Conservation (phyloP, 2,797 vertebrate species). For the Anableps anableps region DNA sequence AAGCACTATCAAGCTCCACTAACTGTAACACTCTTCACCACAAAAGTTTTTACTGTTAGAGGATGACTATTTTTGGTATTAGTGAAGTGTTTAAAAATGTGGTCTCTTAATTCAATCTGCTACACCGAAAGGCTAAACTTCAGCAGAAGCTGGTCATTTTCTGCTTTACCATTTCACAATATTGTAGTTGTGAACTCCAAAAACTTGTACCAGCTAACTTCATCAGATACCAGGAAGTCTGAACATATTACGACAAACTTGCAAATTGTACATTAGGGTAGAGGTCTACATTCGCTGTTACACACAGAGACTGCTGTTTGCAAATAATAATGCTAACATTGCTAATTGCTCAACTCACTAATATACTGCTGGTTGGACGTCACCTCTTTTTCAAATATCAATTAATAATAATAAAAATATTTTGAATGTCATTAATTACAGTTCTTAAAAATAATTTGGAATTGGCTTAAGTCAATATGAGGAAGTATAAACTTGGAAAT, state of each 20-base stretch:
- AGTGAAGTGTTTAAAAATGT: neutral
- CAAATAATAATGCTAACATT: neutral
- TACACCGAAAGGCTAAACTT: neutral
- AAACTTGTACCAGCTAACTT: no score
- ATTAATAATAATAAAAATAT: no score
- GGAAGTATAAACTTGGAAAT: neutral
- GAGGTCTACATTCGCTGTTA: neutral
- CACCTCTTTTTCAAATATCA: no score
- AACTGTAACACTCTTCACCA: neutral
- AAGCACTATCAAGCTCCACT: neutral
- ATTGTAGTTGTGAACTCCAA: no score
- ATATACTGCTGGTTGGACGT: no score
- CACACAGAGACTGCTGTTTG: neutral
- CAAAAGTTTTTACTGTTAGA: neutral
- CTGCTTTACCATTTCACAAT: neutral
- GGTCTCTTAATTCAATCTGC: neutral
- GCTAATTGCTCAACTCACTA: neutral
- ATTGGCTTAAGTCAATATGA: neutral
- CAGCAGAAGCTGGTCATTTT: neutral
- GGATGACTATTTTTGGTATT: neutral
- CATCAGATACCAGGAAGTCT: neutral
- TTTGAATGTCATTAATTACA: no score
- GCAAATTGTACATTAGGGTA: neutral
- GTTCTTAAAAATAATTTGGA: neutral
- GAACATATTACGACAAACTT: neutral